Evolutionary conservation across 2,888 invertebrate species (phyloP).

Genomic region (Phalangium opilio): DNA sequence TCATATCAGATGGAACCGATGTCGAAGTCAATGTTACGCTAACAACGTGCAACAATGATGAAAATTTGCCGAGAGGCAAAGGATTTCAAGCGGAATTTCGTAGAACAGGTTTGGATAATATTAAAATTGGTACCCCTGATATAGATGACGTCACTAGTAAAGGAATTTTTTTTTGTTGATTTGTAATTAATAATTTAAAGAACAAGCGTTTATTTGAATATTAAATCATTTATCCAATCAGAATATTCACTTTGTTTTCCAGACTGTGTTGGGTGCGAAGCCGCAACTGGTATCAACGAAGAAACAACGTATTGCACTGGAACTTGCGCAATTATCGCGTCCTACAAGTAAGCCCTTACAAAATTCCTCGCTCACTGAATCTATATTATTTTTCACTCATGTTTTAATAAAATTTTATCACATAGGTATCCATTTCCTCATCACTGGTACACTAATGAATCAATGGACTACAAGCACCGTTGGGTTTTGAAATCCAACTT

Average conservation of each 20-base stretch:
- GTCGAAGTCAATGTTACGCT: conserved; percentile 20
- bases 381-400: too few species aligned
- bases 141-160: too few species aligned
- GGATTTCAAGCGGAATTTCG: conserved; percentile 22
- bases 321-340: conserved; percentile 22
- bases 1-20: conserved; percentile 21
- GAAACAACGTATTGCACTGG: conserved; percentile 19
- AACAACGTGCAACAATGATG: conserved; percentile 22
- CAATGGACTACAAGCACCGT: conserved; percentile 19
- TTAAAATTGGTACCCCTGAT: too few species aligned
- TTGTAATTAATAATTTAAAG: too few species aligned
- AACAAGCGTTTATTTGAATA: too few species aligned
- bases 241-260: conserved; percentile 2
- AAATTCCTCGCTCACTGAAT: too few species aligned
- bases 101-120: conserved; percentile 18
- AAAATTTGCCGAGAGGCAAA: conserved; percentile 10
- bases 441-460: conserved; percentile 16
- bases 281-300: conserved; percentile 15
- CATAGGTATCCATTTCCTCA: conserved; percentile 23
- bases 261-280: conserved; percentile 22
- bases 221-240: too few species aligned
- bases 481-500: conserved; percentile 16
- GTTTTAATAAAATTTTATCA: too few species aligned
- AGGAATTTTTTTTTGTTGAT: too few species aligned
- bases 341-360: conserved; percentile 17